Percentiles rank a stretch among this genome's conserved stretches.
Evolutionary conservation across 2,797 vertebrate genomes (phyloP).

Genomic region (Peromyscus eremicus): DNA sequence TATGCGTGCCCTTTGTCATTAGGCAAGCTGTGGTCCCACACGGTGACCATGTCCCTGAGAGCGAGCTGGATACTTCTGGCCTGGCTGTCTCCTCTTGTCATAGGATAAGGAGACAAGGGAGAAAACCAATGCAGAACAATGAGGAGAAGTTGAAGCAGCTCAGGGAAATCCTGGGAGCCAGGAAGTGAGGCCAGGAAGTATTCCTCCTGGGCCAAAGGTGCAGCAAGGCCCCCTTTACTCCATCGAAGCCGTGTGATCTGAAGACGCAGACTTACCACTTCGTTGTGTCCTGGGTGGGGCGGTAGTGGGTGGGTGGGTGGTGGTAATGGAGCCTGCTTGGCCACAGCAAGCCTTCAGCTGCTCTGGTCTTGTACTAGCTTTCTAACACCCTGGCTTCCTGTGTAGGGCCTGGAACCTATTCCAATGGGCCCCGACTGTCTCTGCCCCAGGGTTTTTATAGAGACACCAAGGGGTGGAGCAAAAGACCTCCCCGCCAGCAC

Average conservation of each 20-base stretch:
- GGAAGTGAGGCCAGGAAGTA: not conserved
- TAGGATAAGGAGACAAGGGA: not conserved
- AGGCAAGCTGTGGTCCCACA: not conserved
- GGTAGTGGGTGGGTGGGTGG: not conserved
- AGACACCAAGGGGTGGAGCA: too few species aligned
- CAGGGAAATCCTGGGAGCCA: accelerated
- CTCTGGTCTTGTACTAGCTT: constrained; percentile 16
- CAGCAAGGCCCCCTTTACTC: not conserved
- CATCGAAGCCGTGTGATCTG: too few species aligned
- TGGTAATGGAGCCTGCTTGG: not conserved
- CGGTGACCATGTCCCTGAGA: constrained; percentile 1
- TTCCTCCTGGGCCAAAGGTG: too few species aligned
- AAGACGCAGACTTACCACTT: not conserved
- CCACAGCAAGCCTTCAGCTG: not conserved
- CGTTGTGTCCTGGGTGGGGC: not conserved
- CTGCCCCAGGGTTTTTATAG: too few species aligned
- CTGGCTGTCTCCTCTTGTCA: not conserved
- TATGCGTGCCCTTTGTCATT: not conserved
- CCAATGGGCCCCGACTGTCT: too few species aligned
- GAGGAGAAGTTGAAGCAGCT: too few species aligned
- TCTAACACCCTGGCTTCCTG: constrained; percentile 35
- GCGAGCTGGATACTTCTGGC: not conserved
- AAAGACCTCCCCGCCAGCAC: too few species aligned
- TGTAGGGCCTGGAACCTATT: too few species aligned
- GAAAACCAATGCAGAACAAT: not conserved